Evolutionary conservation across 2,888 invertebrate genomes (phyloP).

Genomic region (Terebella lapidaria): DNA sequence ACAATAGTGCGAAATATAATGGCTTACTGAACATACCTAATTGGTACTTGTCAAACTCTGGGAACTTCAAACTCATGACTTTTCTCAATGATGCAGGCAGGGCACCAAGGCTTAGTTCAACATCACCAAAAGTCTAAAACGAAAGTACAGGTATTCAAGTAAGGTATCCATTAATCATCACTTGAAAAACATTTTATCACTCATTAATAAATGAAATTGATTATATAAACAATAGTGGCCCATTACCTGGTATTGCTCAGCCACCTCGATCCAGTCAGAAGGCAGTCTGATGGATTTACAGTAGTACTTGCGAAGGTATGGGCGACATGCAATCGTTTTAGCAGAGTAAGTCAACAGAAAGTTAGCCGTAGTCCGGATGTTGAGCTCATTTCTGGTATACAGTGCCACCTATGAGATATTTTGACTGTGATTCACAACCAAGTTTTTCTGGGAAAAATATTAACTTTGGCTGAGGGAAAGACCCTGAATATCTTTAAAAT

Average conservation of each 20-base stretch:
- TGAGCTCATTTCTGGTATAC: slow-evolving; percentile 54
- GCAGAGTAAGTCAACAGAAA: slow-evolving; percentile 54
- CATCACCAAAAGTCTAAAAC: slow-evolving; percentile 43
- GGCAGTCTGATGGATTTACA: slow-evolving; percentile 48
- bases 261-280: slow-evolving; percentile 57
- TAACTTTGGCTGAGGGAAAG: no score
- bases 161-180: no score
- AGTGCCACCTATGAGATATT: slow-evolving; percentile 47
- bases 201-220: no score
- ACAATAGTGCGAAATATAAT: no score
- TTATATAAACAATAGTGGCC: no score
- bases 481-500: no score
- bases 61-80: slow-evolving; percentile 53
- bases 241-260: slow-evolving; percentile 52
- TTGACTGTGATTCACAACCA: no score
- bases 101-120: slow-evolving; percentile 37
- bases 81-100: slow-evolving; percentile 52
- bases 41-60: slow-evolving; percentile 55
- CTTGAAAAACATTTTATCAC: no score
- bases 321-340: slow-evolving; percentile 41
- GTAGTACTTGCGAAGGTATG: slow-evolving; percentile 53
- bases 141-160: not conserved
- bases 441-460: no score
- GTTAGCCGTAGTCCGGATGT: slow-evolving; percentile 54
- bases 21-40: slow-evolving; percentile 51